A percentile compares a stretch with the other conserved stretches of the same genome.
These are phyloP conservation scores for Psylliodes chrysocephalus DNA, from an alignment of 2,888 invertebrate species.

Conservation along the genomic window DNA sequence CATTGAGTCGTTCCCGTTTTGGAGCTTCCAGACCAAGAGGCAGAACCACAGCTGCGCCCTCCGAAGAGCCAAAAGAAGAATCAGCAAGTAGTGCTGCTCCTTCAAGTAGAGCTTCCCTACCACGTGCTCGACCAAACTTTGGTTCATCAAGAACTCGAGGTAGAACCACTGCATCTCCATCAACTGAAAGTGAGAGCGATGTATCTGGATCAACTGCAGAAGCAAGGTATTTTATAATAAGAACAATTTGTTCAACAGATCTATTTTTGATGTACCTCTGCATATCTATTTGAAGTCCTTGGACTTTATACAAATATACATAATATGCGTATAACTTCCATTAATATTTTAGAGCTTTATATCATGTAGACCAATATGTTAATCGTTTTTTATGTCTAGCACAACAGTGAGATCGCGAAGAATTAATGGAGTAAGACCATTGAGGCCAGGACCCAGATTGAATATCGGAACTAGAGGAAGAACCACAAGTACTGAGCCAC, in stretches of 20 bases:
- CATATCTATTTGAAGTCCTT: too few relatives aligned
- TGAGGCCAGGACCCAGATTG: conserved; percentile 74
- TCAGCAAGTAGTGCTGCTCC: conserved; percentile 58
- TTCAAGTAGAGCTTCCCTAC: conserved; percentile 55
- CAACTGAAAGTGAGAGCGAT: conserved; percentile 51
- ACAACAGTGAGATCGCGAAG: conserved; percentile 60
- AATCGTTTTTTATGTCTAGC: conserved; percentile 36
- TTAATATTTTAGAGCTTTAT: too few relatives aligned
- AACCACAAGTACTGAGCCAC: conserved; percentile 64
- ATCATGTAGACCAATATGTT: too few relatives aligned
- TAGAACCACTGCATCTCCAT: conserved; percentile 56
- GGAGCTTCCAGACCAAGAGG: conserved; percentile 56
- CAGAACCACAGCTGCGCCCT: conserved; percentile 59
- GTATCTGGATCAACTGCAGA: conserved; percentile 35
- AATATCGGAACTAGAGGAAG: conserved; percentile 69
- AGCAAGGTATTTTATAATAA: too few relatives aligned
- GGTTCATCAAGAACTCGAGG: conserved; percentile 56
- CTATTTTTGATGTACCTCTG: too few relatives aligned
- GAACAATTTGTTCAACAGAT: too few relatives aligned
- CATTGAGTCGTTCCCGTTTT: conserved; percentile 56
- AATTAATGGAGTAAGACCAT: conserved; percentile 65
- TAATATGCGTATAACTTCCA: too few relatives aligned
- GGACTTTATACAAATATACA: too few relatives aligned
- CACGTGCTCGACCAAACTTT: conserved; percentile 66
- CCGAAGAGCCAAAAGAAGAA: conserved; percentile 64